Conservation (phyloP, 1,140 invertebrate genomes). For the Colletes gigas region DNA sequence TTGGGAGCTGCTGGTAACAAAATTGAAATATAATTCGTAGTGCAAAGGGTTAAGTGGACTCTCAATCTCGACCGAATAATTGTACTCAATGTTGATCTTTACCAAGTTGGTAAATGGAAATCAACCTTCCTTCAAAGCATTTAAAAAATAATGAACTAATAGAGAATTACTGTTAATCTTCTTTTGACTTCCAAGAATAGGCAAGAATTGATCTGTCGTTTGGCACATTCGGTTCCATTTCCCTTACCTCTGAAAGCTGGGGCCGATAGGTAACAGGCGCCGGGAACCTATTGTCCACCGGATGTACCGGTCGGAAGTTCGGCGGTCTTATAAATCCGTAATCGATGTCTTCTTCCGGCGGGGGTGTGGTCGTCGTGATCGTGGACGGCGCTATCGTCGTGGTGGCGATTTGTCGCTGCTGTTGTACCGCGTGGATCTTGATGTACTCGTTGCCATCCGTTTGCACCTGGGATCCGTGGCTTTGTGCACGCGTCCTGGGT, state of each 20-base stretch:
- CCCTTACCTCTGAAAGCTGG: constrained; percentile 57
- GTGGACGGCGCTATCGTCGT: constrained; percentile 44
- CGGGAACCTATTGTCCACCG: constrained; percentile 60
- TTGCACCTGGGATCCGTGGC: constrained; percentile 69
- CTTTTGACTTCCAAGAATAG: no score
- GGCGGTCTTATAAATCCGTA: constrained; percentile 76
- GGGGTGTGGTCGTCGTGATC: constrained; percentile 29
- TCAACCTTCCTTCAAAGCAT: no score
- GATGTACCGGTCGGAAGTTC: constrained; percentile 67
- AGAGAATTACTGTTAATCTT: no score
- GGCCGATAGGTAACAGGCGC: constrained; percentile 54
- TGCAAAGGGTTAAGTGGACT: no score
- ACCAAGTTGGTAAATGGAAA: no score
- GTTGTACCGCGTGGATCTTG: constrained; percentile 68
- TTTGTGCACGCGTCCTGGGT: constrained; percentile 61
- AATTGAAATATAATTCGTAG: no score
- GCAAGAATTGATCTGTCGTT: not conserved
- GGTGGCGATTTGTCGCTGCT: constrained; percentile 44
- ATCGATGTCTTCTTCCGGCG: constrained; percentile 64
- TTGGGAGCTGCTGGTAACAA: no score
- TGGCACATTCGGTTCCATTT: not conserved
- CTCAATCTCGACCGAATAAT: no score
- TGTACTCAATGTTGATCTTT: no score
- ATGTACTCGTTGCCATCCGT: constrained; percentile 76
- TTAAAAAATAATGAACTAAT: no score